Evolutionary conservation across 1,140 invertebrate species (phyloP).

Genomic region (Colletes latitarsis): DNA sequence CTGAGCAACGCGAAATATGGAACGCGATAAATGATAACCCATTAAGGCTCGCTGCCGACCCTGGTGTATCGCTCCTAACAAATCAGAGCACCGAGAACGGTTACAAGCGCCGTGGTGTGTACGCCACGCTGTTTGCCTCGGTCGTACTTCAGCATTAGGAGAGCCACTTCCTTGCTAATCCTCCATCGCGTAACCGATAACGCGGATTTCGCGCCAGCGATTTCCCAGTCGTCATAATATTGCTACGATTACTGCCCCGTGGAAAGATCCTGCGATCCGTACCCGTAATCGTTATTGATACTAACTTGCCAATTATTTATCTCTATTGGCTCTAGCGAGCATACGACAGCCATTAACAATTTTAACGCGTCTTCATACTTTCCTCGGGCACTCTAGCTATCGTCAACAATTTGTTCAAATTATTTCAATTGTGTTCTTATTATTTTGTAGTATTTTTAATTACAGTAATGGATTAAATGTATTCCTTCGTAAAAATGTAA

Average conservation of each 20-base stretch:
- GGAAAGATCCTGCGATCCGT: not conserved
- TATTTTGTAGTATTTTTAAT: no score
- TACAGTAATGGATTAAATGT: no score
- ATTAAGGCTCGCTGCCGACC: constrained; percentile 26
- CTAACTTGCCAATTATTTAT: no score
- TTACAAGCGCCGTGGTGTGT: not conserved
- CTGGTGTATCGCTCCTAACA: constrained; percentile 18
- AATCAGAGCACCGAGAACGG: constrained; percentile 24
- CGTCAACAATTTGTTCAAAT: no score
- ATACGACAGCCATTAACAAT: no score
- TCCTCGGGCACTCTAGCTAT: no score
- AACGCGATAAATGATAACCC: constrained; percentile 45
- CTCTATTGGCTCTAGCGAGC: no score
- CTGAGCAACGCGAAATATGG: constrained; percentile 26
- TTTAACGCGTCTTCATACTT: no score
- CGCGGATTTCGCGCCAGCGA: not conserved
- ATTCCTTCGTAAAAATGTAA: no score
- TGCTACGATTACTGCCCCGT: not conserved
- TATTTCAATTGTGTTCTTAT: no score
- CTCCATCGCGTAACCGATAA: not conserved
- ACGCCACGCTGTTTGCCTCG: not conserved
- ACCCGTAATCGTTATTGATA: not conserved
- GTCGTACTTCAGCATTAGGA: constrained; percentile 4
- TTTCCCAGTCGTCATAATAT: constrained; percentile 7
- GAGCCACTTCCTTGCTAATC: not conserved